Evolutionary conservation across 2,888 invertebrate genomes (phyloP).

Genomic region (Pollenia griseotomentosa): DNA sequence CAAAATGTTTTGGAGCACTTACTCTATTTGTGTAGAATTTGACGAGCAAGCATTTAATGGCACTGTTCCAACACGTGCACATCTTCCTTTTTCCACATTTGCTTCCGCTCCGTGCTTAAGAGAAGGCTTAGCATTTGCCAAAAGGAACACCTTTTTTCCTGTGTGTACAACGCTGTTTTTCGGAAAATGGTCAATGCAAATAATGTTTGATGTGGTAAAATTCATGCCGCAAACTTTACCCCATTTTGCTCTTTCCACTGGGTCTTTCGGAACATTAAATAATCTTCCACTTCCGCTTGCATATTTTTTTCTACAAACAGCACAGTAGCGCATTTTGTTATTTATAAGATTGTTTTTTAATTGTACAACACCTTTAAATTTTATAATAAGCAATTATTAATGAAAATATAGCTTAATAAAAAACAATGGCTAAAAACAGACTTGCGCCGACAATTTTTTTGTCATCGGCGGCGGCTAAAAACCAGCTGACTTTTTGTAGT

Average conservation of each 20-base stretch:
- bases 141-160: neutral
- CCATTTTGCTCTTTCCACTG: neutral
- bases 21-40: too few species aligned
- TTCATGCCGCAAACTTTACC: neutral
- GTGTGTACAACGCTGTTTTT: neutral
- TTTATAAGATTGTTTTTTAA: too few species aligned
- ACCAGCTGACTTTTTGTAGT: too few species aligned
- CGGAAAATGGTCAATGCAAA: neutral
- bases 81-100: too few species aligned
- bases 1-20: too few species aligned
- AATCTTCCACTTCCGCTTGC: neutral
- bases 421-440: too few species aligned
- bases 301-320: neutral
- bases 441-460: too few species aligned
- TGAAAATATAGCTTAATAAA: too few species aligned
- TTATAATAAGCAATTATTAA: too few species aligned
- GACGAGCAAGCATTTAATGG: too few species aligned
- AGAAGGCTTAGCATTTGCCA: neutral
- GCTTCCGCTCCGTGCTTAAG: neutral
- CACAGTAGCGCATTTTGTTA: neutral
- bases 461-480: too few species aligned
- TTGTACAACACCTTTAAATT: neutral
- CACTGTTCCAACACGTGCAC: too few species aligned
- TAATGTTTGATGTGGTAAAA: neutral
- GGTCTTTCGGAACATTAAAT: conserved; percentile 15